Percentiles rank a stretch among this genome's conserved stretches.
Conservation (phyloP, 2,888 invertebrate species). For the Sminthurinus aureus region DNA sequence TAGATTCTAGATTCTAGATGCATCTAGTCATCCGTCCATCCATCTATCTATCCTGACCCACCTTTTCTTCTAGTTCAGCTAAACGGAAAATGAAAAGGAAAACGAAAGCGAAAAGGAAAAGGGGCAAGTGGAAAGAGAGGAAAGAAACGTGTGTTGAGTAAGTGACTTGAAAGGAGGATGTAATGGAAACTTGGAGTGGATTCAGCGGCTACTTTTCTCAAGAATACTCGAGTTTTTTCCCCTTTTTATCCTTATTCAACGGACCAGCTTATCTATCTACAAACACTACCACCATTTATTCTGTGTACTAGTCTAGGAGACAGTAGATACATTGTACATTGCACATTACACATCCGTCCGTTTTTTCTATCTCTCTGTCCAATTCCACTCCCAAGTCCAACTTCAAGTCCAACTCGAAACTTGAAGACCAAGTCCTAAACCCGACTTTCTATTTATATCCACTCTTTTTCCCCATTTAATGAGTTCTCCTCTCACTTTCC, state of each 20-base stretch:
- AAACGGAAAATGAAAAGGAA: background rate
- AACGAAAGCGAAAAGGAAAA: too few relatives aligned
- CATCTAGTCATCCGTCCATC: background rate
- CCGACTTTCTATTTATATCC: too few relatives aligned
- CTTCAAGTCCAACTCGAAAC: too few relatives aligned
- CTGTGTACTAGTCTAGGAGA: too few relatives aligned
- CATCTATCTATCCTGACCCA: conserved; percentile 19
- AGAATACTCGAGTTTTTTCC: conserved; percentile 30
- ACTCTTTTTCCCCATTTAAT: too few relatives aligned
- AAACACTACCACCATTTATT: too few relatives aligned
- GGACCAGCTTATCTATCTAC: conserved; percentile 13
- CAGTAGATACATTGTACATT: too few relatives aligned
- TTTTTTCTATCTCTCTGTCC: background rate
- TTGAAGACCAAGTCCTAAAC: too few relatives aligned
- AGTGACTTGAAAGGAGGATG: conserved; percentile 36
- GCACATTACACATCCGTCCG: too few relatives aligned
- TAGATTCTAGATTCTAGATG: too few relatives aligned
- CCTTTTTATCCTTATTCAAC: conserved; percentile 38
- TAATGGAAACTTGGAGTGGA: conserved; percentile 36
- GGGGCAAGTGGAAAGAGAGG: too few relatives aligned
- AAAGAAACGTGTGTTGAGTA: conserved; percentile 34
- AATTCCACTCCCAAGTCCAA: background rate
- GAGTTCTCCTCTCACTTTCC: too few relatives aligned
- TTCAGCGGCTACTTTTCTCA: conserved; percentile 35
- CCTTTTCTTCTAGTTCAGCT: background rate